Base-by-base conservation (phyloP, 2,113 vertebrate species). In the Scolopax mira region DNA sequence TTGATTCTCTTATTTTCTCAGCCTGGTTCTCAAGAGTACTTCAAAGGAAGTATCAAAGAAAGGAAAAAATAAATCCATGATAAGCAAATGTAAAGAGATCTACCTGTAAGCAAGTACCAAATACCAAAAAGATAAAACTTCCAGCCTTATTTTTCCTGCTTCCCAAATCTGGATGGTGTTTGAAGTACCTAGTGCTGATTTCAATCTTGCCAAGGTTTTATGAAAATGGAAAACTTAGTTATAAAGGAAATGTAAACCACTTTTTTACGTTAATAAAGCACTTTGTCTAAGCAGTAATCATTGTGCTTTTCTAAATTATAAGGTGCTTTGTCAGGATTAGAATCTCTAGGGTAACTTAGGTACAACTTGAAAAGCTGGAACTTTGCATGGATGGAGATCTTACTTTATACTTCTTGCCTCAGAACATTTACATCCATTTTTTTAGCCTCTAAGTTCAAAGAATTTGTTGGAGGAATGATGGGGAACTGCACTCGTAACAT, bases 241-340 rank as follows among this genome's bases (percentile, higher is more conserved):
- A 69, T 0, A 3, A 79, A 22, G 30, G 3, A 54, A 85, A 30
- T 69, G 9, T 72, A 79, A 90, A 46, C 24, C 16, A 35, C 8
- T 15, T 27, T 4, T 31, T 7, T 28, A 31, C 22, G 41, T 42
- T 27, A 75, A 70, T 42, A 72, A 88, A 90, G 44, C 31, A 54
- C 35, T 67, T 81, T 3, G 19, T 61, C 46, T 66, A 49, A 79
- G 60, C 74, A 79, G 12, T 21, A 51, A n/a, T 80, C 51, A 54
- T 46, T 41, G 30, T 79, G 30, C 24, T 96, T 91, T 92, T 75
- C 75, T 77, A 27, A 46, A 54, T 80, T 71, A 23, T 42, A 87
- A 84, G 41, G 18, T 93, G 39, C 85, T 90, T 92, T 92, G 65
- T n/a, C 73, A 94, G 51, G 57, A 93, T 73, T 75, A 81, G 61